phyloP scores from a whole-genome alignment of 2,113 vertebrate genomes.

The Sylvietta virens region DNA sequence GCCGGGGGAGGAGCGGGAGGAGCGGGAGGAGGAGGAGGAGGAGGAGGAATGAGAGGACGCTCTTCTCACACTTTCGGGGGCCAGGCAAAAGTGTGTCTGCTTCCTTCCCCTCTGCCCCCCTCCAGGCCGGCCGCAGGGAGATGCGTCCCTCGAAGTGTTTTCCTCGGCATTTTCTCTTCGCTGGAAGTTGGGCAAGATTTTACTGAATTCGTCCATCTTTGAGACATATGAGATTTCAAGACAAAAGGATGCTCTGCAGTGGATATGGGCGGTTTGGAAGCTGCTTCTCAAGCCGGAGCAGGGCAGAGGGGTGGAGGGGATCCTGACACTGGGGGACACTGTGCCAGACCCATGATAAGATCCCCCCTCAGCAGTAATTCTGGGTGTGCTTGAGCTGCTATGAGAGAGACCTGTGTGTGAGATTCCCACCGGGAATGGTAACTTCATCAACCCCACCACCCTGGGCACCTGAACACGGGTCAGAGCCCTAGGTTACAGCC shows the following conservation, averaged over 20 bases:
- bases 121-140: too few species aligned
- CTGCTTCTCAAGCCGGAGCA: neutral
- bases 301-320: neutral
- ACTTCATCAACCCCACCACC: neutral
- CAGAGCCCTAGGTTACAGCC: neutral
- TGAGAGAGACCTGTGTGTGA: neutral
- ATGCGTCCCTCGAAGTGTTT: neutral
- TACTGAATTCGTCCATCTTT: neutral
- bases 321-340: neutral
- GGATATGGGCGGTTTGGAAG: neutral
- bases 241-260: neutral
- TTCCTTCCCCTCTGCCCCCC: too few species aligned
- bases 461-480: neutral
- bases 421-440: neutral
- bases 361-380: neutral
- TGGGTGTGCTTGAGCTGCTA: neutral
- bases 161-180: accelerated
- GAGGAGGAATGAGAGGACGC: too few species aligned
- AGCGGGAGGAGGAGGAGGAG: neutral
- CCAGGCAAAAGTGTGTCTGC: accelerated
- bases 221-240: accelerated
- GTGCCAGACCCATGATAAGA: neutral
- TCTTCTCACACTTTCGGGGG: accelerated
- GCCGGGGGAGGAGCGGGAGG: neutral
- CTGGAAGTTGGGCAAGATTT: neutral